phyloP scores from a whole-genome alignment of 2,888 invertebrate genomes.

The Drosophila mayaguana region DNA sequence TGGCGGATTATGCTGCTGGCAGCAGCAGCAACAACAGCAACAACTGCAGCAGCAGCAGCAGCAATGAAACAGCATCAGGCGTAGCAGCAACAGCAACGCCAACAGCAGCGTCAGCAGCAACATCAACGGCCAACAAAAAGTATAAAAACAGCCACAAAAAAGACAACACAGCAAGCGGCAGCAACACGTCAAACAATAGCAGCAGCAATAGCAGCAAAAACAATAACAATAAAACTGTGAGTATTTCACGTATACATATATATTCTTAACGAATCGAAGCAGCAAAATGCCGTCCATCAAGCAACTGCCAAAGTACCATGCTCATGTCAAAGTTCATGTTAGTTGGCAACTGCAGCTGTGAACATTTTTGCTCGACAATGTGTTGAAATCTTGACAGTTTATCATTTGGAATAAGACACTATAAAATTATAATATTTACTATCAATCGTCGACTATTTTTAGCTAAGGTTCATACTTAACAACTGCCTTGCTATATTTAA shows the following conservation, averaged over 20 bases:
- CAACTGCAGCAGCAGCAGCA: conserved; percentile 18
- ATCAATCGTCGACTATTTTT: not conserved
- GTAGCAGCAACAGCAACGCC: conserved; percentile 11
- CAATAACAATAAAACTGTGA: conserved; percentile 55
- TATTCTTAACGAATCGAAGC: not conserved
- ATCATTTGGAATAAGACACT: not conserved
- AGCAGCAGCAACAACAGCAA: conserved; percentile 10
- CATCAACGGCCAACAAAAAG: conserved; percentile 43
- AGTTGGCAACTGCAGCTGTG: conserved; percentile 1
- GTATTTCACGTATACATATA: conserved; percentile 12
- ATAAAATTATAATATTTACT: not conserved
- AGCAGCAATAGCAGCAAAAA: conserved; percentile 51
- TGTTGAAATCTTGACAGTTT: conserved; percentile 1
- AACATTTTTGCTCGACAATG: not conserved
- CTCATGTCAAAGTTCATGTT: conserved; percentile 15
- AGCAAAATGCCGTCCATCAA: not conserved
- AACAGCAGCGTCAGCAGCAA: conserved; percentile 23
- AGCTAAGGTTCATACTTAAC: no score
- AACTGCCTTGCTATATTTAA: conserved; percentile 1
- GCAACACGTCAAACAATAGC: conserved; percentile 31
- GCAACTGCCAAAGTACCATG: not conserved
- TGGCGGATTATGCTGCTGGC: conserved; percentile 45
- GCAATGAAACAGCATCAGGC: conserved; percentile 40
- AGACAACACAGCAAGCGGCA: conserved; percentile 44
- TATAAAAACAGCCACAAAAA: conserved; percentile 64